A percentile compares a stretch with the other conserved stretches of the same genome.
Conservation (phyloP, 2,113 vertebrate genomes). For the Pomatorhinus ruficollis region DNA sequence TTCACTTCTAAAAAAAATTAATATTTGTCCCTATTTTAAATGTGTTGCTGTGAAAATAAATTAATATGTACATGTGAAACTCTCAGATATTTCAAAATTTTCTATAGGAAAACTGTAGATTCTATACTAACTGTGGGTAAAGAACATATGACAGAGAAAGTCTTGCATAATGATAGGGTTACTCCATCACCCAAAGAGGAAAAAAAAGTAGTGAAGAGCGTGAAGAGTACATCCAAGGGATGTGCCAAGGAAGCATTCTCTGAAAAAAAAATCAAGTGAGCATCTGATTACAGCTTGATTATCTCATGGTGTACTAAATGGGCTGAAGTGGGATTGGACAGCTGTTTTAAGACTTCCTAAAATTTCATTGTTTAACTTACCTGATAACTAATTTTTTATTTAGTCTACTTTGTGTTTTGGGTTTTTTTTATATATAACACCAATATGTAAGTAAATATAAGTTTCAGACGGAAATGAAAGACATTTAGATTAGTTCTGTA, state of each 20-base stretch:
- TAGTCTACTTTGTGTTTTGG: not conserved
- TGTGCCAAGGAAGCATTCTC: not conserved
- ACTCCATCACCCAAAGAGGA: not conserved
- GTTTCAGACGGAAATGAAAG: not conserved
- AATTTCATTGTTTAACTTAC: not conserved
- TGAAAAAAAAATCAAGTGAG: not conserved
- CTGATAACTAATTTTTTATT: not conserved
- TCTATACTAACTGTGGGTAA: not conserved
- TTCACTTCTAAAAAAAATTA: not conserved
- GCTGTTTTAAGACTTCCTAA: not conserved
- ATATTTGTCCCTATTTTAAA: not conserved
- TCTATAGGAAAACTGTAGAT: not conserved
- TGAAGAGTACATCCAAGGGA: not conserved
- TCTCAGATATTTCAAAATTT: not conserved
- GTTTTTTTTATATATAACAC: not conserved
- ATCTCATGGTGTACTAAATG: not conserved
- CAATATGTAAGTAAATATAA: not conserved
- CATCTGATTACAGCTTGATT: not conserved
- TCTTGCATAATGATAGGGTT: not conserved
- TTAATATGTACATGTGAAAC: not conserved
- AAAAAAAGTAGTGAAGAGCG: not conserved
- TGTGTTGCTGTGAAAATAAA: not conserved
- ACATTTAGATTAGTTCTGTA: not conserved
- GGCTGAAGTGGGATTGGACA: not conserved
- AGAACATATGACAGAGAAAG: not conserved